Base-by-base conservation (phyloP, 1,140 invertebrate species). In the Notospermus geniculatus region DNA sequence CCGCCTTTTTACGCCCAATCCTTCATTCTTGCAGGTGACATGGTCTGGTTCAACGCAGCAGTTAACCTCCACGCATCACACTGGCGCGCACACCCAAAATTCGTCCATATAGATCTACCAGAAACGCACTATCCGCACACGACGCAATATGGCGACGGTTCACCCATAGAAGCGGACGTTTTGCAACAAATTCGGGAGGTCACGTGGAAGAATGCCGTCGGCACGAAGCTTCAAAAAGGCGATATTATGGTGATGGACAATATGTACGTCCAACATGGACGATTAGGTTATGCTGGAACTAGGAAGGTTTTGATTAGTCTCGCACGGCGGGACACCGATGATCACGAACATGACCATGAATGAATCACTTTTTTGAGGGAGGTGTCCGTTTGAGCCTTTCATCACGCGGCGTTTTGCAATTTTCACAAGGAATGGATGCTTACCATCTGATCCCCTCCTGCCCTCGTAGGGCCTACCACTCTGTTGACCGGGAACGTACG, bases 161-260 rank as follows among this genome's bases (percentile, higher is more conserved):
- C 19, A 5, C 19, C 4, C 4, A 50, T 50, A 5, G 46, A 50
- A n/a, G 4, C 46, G 46, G 46, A 50, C n/a, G 46, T 50, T 9
- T n/a, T 50, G 5, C 46, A 50, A 50, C 46, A 50, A 7, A 27
- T 50, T 9, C 5, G 46, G n/a, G 46, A 50, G 46, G 46, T 50
- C 4, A 50, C 46, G 5, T 50, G 46, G 46, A 50, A n/a, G 25
- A 50, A 50, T 27, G 25, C 46, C 9, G 46, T 50, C 4, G 46
- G 46, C n/a, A 23, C 25, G 46, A 50, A 27, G 46, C 46, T 50
- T n/a, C 5, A 50, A 9, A 50, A 50, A n/a, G 25, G 46, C 5
- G 46, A 50, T n/a, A 27, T 50, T 19, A 23, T 50, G 46, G 25
- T 50, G 4, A 7, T 50, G 19, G 46, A 50, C 46, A 50, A 50